Evolutionary conservation across 1,140 invertebrate species (phyloP).

Genomic region (Leptinotarsa defecta): DNA sequence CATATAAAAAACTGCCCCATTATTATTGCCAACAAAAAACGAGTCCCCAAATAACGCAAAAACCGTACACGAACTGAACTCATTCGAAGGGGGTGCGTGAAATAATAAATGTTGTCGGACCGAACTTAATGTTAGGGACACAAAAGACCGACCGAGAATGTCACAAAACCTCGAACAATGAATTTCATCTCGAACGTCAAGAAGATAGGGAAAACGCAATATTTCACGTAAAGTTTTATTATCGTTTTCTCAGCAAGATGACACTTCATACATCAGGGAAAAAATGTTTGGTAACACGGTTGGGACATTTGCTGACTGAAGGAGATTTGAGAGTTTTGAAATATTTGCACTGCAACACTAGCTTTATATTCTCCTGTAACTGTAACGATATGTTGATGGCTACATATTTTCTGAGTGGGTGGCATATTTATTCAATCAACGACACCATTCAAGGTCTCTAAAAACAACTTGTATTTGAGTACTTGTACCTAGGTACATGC

Average conservation of each 20-base stretch:
- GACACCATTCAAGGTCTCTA: too few species aligned
- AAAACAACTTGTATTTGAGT: too few species aligned
- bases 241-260: not conserved
- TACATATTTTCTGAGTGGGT: too few species aligned
- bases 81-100: not conserved
- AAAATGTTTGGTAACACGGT: too few species aligned
- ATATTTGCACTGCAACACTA: too few species aligned
- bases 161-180: conserved; percentile 8
- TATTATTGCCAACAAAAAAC: not conserved
- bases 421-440: too few species aligned
- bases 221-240: not conserved
- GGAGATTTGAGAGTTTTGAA: too few species aligned
- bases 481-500: too few species aligned
- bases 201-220: conserved; percentile 3
- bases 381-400: too few species aligned
- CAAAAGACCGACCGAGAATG: not conserved
- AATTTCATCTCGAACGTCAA: conserved; percentile 3
- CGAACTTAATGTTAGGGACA: conserved; percentile 1
- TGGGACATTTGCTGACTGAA: too few species aligned
- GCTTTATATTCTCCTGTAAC: too few species aligned
- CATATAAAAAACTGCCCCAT: not conserved
- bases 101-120: not conserved
- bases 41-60: not conserved
- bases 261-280: not conserved
- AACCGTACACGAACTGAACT: not conserved